phyloP scores from a whole-genome alignment of 2,888 invertebrate species.

The Lithophane semibrunnea region DNA sequence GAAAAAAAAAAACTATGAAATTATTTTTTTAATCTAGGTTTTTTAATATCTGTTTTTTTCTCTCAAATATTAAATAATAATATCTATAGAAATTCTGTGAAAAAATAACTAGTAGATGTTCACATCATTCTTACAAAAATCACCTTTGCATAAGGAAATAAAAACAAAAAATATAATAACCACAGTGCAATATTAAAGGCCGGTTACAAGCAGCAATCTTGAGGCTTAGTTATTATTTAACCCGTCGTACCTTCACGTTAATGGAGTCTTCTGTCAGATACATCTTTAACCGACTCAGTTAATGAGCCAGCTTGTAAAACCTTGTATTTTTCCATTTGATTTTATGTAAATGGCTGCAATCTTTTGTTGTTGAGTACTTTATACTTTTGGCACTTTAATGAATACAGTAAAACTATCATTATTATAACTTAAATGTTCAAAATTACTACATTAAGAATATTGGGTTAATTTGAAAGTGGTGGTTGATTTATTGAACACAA shows the following conservation, averaged over 20 bases:
- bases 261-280: constrained; percentile 77
- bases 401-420: not conserved
- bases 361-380: not conserved
- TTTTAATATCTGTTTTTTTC: too few relatives aligned
- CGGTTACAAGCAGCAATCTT: constrained; percentile 60
- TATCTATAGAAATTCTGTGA: not conserved
- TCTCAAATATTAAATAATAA: not conserved
- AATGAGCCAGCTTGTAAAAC: constrained; percentile 51
- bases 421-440: too few relatives aligned
- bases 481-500: too few relatives aligned
- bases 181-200: constrained; percentile 48
- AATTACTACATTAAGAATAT: not conserved
- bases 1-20: not conserved
- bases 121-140: not conserved
- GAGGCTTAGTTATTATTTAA: constrained; percentile 80
- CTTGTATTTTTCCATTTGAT: constrained; percentile 28
- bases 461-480: not conserved
- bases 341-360: constrained; percentile 18
- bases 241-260: constrained; percentile 72
- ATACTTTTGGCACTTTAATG: not conserved
- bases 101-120: not conserved
- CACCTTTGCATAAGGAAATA: not conserved
- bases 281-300: constrained; percentile 71
- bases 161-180: constrained; percentile 29
- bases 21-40: not conserved